phyloP scores from a whole-genome alignment of 2,797 vertebrate genomes.

The Sarcoramphus papa region DNA sequence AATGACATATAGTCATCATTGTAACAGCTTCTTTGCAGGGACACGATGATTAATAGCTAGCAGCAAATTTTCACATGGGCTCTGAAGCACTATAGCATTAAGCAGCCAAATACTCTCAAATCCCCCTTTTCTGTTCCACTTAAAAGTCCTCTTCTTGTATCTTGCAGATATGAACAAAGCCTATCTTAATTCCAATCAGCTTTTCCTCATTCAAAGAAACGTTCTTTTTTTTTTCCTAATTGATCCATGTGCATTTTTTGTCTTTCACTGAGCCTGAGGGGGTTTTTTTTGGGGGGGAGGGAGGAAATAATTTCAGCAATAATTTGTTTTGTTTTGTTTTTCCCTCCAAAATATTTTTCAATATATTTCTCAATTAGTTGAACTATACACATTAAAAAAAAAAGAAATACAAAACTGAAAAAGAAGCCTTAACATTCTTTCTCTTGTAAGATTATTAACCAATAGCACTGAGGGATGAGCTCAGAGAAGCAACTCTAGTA shows the following conservation, averaged over 20 bases:
- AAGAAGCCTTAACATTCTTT: slow-evolving; percentile 7
- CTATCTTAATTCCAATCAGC: slow-evolving; percentile 76
- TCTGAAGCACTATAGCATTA: slow-evolving; percentile 71
- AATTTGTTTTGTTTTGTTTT: neutral
- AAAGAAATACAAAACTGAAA: neutral
- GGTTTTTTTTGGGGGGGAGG: slow-evolving; percentile 25
- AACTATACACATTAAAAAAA: neutral
- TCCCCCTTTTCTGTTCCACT: slow-evolving; percentile 75
- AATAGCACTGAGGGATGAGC: slow-evolving; percentile 5
- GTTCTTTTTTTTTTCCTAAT: slow-evolving; percentile 72
- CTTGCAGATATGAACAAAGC: slow-evolving; percentile 76
- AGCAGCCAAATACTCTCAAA: slow-evolving; percentile 75
- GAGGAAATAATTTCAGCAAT: slow-evolving; percentile 59
- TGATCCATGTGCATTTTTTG: slow-evolving; percentile 73
- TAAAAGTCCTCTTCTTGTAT: slow-evolving; percentile 74
- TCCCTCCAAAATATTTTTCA: slow-evolving; percentile 35
- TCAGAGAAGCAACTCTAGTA: slow-evolving; percentile 68
- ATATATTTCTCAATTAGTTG: slow-evolving; percentile 41
- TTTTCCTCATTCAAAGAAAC: slow-evolving; percentile 72
- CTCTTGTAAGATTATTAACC: neutral
- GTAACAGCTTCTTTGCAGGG: slow-evolving; percentile 77
- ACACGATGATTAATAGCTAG: slow-evolving; percentile 77
- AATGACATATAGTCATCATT: slow-evolving; percentile 79
- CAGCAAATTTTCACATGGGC: slow-evolving; percentile 77
- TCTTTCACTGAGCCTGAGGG: slow-evolving; percentile 62